Evolutionary conservation across 1,140 invertebrate species (phyloP).

Genomic region (Apis laboriosa): DNA sequence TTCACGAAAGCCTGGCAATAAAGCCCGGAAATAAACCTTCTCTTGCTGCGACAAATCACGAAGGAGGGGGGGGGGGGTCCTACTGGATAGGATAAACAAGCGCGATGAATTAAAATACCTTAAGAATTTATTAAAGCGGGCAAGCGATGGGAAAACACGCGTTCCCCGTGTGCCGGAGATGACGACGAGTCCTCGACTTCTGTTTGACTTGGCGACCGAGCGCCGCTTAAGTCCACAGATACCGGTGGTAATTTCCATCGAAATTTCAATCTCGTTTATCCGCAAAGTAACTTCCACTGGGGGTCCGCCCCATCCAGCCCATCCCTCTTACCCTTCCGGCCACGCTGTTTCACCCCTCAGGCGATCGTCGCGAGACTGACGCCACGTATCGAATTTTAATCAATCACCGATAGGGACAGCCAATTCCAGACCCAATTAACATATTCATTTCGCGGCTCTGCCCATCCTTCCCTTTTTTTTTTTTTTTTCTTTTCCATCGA

Average conservation of each 20-base stretch:
- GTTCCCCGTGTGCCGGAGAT: conserved; percentile 29
- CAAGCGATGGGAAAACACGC: conserved; percentile 10
- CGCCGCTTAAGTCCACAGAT: conserved; percentile 72
- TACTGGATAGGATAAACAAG: not conserved
- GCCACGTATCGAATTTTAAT: conserved; percentile 77
- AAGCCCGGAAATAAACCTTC: not conserved
- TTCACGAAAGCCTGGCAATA: too few species aligned
- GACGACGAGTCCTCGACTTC: conserved; percentile 58
- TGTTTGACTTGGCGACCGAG: conserved; percentile 74
- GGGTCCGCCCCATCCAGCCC: conserved; percentile 47
- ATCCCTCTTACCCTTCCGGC: conserved; percentile 19
- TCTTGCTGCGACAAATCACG: too few species aligned
- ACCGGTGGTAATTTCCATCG: conserved; percentile 74
- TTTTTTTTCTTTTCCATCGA: conserved; percentile 49
- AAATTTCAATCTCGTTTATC: conserved; percentile 78
- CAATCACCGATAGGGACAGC: conserved; percentile 77
- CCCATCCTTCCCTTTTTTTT: conserved; percentile 55
- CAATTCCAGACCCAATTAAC: conserved; percentile 78
- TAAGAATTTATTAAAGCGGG: conserved; percentile 1
- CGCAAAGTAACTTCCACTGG: conserved; percentile 72
- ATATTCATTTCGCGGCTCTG: conserved; percentile 72
- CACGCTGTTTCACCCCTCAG: conserved; percentile 39
- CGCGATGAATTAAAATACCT: not conserved
- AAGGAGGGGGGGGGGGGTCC: too few species aligned
- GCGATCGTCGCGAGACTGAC: conserved; percentile 52